Evolutionary conservation across 1,140 invertebrate genomes (phyloP).

Genomic region (Macrocentrus cingulum): DNA sequence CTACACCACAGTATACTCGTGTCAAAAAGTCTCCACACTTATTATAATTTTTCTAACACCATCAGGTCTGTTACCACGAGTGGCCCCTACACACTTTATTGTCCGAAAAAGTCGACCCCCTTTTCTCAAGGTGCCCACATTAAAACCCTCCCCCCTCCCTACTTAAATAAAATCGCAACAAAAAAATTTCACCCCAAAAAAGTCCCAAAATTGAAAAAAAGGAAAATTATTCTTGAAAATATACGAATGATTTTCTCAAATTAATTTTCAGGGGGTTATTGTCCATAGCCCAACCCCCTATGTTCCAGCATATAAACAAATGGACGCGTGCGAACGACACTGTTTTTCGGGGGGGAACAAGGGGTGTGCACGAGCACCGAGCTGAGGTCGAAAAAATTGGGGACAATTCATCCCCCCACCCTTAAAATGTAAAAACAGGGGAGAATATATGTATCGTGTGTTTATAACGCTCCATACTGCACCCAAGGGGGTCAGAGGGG

Average conservation of each 20-base stretch:
- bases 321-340: conserved; percentile 26
- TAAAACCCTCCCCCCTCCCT: too few relatives aligned
- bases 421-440: background rate
- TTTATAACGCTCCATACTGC: conserved; percentile 10
- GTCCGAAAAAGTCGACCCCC: too few relatives aligned
- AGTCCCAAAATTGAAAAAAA: background rate
- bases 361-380: conserved; percentile 1
- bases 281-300: conserved; percentile 16
- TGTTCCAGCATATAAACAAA: conserved; percentile 2
- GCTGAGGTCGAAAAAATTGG: conserved; percentile 2
- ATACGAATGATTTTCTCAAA: background rate
- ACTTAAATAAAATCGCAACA: too few relatives aligned
- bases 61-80: too few relatives aligned
- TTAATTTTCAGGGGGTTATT: background rate
- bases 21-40: too few relatives aligned
- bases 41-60: too few relatives aligned
- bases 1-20: too few relatives aligned
- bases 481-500: background rate
- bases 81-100: too few relatives aligned
- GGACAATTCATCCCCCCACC: conserved; percentile 1
- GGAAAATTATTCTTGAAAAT: too few relatives aligned
- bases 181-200: background rate
- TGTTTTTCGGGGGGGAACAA: conserved; percentile 8
- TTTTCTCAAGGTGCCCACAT: too few relatives aligned
- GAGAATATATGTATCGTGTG: background rate